These are phyloP conservation scores for Brachirus orientalis DNA, from an alignment of 2,113 vertebrate species.

Conservation along the genomic window DNA sequence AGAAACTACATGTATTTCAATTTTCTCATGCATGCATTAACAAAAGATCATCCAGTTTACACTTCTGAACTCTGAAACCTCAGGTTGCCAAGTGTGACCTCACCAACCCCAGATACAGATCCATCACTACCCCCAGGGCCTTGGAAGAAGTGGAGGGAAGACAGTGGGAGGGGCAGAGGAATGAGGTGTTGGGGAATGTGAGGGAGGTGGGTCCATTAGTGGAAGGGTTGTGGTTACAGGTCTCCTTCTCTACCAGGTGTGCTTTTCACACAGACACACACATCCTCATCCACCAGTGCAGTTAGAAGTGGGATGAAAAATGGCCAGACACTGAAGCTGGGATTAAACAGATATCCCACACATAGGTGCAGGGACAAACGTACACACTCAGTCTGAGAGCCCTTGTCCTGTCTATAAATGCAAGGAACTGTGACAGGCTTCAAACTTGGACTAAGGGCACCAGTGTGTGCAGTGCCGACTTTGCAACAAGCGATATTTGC, in stretches of 20 bases:
- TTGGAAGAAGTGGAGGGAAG: slow-evolving; percentile 28
- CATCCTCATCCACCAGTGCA: slow-evolving; percentile 37
- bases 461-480: too few species aligned
- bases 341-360: slow-evolving; percentile 62
- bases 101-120: slow-evolving; percentile 66
- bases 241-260: slow-evolving; percentile 72
- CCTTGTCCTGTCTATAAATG: too few species aligned
- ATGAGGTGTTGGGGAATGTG: slow-evolving; percentile 20
- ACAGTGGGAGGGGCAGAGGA: slow-evolving; percentile 42
- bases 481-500: too few species aligned
- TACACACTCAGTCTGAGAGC: too few species aligned
- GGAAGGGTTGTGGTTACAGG: slow-evolving; percentile 57
- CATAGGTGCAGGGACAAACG: not conserved
- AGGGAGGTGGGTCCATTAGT: slow-evolving; percentile 28
- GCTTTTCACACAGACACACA: slow-evolving; percentile 56
- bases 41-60: slow-evolving; percentile 21
- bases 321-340: slow-evolving; percentile 67
- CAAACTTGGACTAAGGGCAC: too few species aligned
- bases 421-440: too few species aligned
- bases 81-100: slow-evolving; percentile 70
- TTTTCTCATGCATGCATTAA: slow-evolving; percentile 8
- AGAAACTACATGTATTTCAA: slow-evolving; percentile 4
- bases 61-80: slow-evolving; percentile 58
- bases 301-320: slow-evolving; percentile 64
- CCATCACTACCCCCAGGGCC: slow-evolving; percentile 61